Percentiles rank a stretch among this genome's conserved stretches.
phyloP scores from a whole-genome alignment of 1,140 invertebrate species.

The Stegodyphus dumicola region DNA sequence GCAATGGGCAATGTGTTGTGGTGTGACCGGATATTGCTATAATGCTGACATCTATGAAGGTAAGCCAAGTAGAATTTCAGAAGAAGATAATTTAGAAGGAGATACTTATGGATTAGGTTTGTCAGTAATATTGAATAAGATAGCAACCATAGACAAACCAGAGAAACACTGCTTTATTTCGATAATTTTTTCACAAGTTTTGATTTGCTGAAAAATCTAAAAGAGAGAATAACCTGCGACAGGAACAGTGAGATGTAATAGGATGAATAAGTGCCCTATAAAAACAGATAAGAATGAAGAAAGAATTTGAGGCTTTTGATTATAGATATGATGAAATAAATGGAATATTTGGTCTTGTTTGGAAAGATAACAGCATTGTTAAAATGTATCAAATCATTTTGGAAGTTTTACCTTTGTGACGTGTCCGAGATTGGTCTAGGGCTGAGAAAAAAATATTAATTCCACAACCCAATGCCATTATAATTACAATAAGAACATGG shows the following conservation, averaged over 20 bases:
- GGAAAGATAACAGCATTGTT: constrained; percentile 19
- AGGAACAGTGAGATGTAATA: constrained; percentile 15
- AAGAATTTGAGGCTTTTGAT: constrained; percentile 18
- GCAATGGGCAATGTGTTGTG: constrained; percentile 34
- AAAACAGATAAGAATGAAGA: constrained; percentile 19
- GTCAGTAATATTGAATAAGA: constrained; percentile 19
- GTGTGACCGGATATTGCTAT: constrained; percentile 37
- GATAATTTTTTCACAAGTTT: constrained; percentile 13
- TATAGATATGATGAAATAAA: constrained; percentile 18
- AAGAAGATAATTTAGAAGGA: constrained; percentile 36
- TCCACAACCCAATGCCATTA: too few species aligned
- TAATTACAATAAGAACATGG: constrained; percentile 32
- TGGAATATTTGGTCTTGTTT: constrained; percentile 19
- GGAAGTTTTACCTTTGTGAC: too few species aligned
- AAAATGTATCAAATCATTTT: too few species aligned
- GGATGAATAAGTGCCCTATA: constrained; percentile 16
- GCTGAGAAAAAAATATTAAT: too few species aligned
- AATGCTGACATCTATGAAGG: constrained; percentile 37
- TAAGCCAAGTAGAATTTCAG: constrained; percentile 39
- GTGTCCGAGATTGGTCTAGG: too few species aligned
- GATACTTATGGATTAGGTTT: constrained; percentile 14
- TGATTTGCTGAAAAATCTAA: constrained; percentile 17
- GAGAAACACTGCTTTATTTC: constrained; percentile 7
- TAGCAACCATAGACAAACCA: constrained; percentile 18
- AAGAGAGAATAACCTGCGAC: constrained; percentile 15